phyloP scores from a whole-genome alignment of 2,113 vertebrate species.

The Scatophagus argus region DNA sequence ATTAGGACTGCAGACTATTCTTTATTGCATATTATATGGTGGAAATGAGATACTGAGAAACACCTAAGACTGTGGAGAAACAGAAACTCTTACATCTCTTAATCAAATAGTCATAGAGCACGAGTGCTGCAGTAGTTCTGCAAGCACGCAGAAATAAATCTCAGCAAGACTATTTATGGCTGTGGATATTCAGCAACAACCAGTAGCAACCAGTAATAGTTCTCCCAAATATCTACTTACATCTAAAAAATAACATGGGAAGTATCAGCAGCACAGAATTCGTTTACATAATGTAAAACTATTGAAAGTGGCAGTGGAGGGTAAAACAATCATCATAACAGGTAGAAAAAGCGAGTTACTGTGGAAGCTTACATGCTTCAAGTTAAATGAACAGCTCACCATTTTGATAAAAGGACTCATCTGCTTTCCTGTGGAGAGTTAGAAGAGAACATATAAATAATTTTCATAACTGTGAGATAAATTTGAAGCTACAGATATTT shows the following conservation, averaged over 20 bases:
- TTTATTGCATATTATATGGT: neutral
- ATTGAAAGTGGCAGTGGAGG: neutral
- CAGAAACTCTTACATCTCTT: neutral
- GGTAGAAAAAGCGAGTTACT: neutral
- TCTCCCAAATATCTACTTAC: neutral
- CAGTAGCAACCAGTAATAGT: neutral
- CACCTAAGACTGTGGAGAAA: neutral
- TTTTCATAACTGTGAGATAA: too few relatives aligned
- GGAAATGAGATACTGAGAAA: slow-evolving; percentile 3
- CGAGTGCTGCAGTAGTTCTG: slow-evolving; percentile 27
- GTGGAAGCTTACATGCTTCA: neutral
- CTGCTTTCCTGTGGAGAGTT: neutral
- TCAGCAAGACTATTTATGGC: slow-evolving; percentile 19
- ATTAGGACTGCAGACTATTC: neutral
- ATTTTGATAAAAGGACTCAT: neutral
- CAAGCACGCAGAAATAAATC: slow-evolving; percentile 25
- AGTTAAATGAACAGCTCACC: neutral
- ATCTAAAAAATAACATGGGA: neutral
- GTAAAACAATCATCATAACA: neutral
- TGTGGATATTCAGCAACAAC: slow-evolving; percentile 7
- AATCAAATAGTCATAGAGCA: slow-evolving; percentile 9
- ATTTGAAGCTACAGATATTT: too few relatives aligned
- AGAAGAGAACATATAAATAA: neutral
- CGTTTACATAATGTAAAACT: neutral
- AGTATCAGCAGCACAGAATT: neutral